Base-by-base conservation (phyloP, 2,888 invertebrate species). In the Tricholauxania praeusta region DNA sequence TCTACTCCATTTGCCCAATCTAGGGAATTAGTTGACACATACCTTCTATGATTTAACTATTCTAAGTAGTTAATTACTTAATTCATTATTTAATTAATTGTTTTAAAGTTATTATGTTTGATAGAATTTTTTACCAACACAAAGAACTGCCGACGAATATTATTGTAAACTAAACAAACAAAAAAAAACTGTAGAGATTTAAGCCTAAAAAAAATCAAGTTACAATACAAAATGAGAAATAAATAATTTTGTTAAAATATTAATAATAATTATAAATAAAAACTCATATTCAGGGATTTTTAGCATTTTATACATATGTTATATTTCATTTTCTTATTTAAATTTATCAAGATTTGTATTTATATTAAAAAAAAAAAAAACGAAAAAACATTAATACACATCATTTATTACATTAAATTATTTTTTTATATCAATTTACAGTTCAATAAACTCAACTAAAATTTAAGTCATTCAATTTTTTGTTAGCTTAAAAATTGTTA, bases 221-320 rank as follows among this genome's bases (percentile, higher is more conserved):
- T 73, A 71, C 66, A 76, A 63, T 62, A 62, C 19, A 57, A 39
- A 62, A 63, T 76, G 76, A 79, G 76, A 68, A 72, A 65, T 76
- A 67, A 79, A 77, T 76, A 72, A 73, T 75, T 73, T 72, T 71
- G 32, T 14, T 32, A 67, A 78, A 63, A 64, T 67, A 69, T 32
- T 32, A 60, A 59, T 72, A 75, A 74, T 64, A 76, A 78, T 78
- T 78, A 79, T 80, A 71, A 76, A 78, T 73, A 79, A 82, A 78
- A 86, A 85, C 80, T 83, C 84, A 84, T 84, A 83, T 86, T 86
- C 87, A 86, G 87, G 87, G 87, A 86, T 83, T 83, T 82, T 85
- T 85, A 85, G 85, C 85, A 86, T 86, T 86, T 86, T 85, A 83
- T 82, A 80, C 72, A 73, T 63, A 19, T 70, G 52, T 69, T 67